Evolutionary conservation across 2,888 invertebrate species (phyloP).

Genomic region (Flexamia atlantica): DNA sequence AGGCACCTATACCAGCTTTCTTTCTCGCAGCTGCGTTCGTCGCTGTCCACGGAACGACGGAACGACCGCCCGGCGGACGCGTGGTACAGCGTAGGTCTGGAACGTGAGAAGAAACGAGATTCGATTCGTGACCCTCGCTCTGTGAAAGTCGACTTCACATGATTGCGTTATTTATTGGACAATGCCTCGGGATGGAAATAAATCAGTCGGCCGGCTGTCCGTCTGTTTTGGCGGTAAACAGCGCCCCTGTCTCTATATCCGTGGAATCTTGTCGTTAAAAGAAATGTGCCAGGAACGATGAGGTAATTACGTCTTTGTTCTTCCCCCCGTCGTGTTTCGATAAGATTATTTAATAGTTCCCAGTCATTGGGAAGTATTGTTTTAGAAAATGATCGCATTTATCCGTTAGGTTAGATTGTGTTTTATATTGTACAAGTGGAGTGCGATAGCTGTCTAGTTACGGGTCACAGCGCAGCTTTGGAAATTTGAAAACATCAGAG

Average conservation of each 20-base stretch:
- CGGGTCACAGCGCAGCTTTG: no score
- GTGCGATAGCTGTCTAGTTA: no score
- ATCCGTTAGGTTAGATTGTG: not conserved
- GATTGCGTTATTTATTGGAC: conserved; percentile 31
- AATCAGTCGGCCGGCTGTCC: not conserved
- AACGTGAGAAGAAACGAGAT: conserved; percentile 38
- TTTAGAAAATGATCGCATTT: not conserved
- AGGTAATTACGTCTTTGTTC: conserved; percentile 21
- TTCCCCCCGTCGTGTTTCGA: conserved; percentile 6
- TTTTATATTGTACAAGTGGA: not conserved
- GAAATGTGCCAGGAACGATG: conserved; percentile 18
- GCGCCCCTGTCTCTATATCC: not conserved
- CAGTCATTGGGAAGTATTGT: not conserved
- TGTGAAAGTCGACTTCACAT: conserved; percentile 27
- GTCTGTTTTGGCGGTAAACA: not conserved
- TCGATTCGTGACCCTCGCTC: conserved; percentile 18
- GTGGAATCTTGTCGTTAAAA: not conserved
- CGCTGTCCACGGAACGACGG: no score
- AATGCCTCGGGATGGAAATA: conserved; percentile 27
- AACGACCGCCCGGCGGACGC: not conserved
- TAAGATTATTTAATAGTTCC: conserved; percentile 4
- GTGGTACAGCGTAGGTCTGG: not conserved
- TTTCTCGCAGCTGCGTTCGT: no score
- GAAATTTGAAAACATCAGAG: no score
- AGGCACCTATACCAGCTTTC: no score